Conservation (phyloP, 2,888 invertebrate species). For the Plagodis pulveraria region DNA sequence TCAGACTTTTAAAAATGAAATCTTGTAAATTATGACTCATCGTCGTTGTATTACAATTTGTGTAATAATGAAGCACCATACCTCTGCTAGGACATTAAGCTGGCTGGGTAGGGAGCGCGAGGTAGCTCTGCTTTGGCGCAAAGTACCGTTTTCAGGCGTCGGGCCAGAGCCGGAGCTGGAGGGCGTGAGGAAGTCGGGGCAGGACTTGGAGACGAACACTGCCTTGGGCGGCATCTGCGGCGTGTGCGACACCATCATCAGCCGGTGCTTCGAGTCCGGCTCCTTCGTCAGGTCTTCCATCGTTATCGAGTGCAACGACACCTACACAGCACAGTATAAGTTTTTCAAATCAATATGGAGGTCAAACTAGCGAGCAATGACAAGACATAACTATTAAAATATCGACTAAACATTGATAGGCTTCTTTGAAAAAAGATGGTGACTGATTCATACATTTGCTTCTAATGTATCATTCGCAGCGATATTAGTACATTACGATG, state of each 20-base stretch:
- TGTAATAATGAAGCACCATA: conserved; percentile 18
- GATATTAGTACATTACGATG: too few relatives aligned
- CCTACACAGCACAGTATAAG: conserved; percentile 60
- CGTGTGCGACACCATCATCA: conserved; percentile 91
- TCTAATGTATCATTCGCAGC: too few relatives aligned
- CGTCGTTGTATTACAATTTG: too few relatives aligned
- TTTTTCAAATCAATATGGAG: too few relatives aligned
- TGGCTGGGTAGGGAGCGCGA: conserved; percentile 60
- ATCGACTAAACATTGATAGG: too few relatives aligned
- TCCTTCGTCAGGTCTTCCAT: conserved; percentile 96
- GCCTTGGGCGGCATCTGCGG: conserved; percentile 75
- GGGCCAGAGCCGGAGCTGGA: too few relatives aligned
- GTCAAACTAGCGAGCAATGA: too few relatives aligned
- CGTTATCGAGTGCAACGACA: conserved; percentile 92
- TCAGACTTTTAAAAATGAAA: not conserved
- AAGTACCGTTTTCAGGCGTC: conserved; percentile 18
- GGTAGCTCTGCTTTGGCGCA: conserved; percentile 34
- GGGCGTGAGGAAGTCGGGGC: conserved; percentile 87
- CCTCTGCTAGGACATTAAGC: conserved; percentile 56
- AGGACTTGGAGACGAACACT: conserved; percentile 90
- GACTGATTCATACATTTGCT: too few relatives aligned
- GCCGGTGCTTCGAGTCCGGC: conserved; percentile 91
- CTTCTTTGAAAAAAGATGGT: too few relatives aligned
- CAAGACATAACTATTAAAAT: too few relatives aligned
- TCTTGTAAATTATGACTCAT: not conserved